These are phyloP conservation scores for Pediacus dermestoides DNA, from an alignment of 2,888 invertebrate species.

Conservation along the genomic window DNA sequence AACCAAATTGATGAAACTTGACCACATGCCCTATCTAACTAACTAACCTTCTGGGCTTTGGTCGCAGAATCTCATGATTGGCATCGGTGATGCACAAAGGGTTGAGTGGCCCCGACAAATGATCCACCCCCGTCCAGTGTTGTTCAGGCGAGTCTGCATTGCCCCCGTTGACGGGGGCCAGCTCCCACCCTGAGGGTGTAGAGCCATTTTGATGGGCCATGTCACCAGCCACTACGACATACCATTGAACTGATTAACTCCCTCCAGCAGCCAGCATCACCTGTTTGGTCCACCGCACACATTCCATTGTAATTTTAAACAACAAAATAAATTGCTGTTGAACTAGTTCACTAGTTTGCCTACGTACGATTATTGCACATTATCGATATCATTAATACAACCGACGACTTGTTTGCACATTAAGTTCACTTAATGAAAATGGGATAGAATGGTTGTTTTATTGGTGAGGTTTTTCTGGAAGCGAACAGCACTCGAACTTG, in stretches of 20 bases:
- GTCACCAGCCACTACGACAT: conserved; percentile 18
- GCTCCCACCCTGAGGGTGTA: conserved; percentile 42
- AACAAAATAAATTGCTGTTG: conserved; percentile 5
- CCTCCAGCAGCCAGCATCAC: conserved; percentile 12
- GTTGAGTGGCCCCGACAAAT: conserved; percentile 60
- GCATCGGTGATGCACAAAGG: conserved; percentile 67
- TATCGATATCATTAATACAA: conserved; percentile 6
- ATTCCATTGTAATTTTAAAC: conserved; percentile 13
- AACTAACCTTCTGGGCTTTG: conserved; percentile 79
- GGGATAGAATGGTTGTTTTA: no score
- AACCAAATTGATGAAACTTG: no score
- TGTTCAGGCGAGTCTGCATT: conserved; percentile 36
- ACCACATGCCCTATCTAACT: no score
- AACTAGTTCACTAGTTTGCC: no score
- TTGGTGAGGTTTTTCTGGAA: no score
- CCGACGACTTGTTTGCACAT: not conserved
- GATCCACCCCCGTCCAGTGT: conserved; percentile 55
- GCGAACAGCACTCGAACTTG: no score
- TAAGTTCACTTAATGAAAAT: no score
- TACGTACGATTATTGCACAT: no score
- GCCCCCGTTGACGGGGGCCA: conserved; percentile 35
- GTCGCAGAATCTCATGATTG: conserved; percentile 80
- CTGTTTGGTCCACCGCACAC: conserved; percentile 16
- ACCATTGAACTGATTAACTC: conserved; percentile 13
- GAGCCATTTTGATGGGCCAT: conserved; percentile 41